These are phyloP conservation scores for Dicrostonyx torquatus DNA, from an alignment of 2,797 vertebrate species.

Conservation along the genomic window DNA sequence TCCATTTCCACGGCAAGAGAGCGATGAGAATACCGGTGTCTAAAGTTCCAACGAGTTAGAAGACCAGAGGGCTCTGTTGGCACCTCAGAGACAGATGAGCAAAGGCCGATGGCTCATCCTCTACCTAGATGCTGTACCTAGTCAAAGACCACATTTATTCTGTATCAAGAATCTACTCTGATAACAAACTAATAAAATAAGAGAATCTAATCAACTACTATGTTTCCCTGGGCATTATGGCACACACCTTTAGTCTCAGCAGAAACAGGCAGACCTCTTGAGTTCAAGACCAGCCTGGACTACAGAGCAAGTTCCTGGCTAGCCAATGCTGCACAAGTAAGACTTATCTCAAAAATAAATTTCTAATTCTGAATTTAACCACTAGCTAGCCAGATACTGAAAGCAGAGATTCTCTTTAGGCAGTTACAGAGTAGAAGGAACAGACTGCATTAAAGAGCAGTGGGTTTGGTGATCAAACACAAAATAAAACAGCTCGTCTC, in stretches of 20 bases:
- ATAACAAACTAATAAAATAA: conserved; percentile 47
- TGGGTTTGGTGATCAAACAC: conserved; percentile 27
- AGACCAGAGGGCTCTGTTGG: conserved; percentile 74
- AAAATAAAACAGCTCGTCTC: conserved; percentile 45
- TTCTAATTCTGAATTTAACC: conserved; percentile 10
- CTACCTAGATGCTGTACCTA: conserved; percentile 76
- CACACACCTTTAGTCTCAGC: not conserved
- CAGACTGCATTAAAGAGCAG: not conserved
- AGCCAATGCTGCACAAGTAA: not conserved
- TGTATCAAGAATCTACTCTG: conserved; percentile 79
- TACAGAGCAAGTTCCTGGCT: not conserved
- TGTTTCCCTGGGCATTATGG: not conserved
- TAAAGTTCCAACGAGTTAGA: conserved; percentile 80
- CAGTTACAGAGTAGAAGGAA: conserved; percentile 1
- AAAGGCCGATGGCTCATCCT: conserved; percentile 75
- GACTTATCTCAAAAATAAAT: not conserved
- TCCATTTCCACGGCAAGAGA: conserved; percentile 65
- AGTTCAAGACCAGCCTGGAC: not conserved
- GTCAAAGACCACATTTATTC: conserved; percentile 81
- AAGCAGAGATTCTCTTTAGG: conserved; percentile 7
- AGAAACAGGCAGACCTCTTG: not conserved
- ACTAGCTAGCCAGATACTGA: conserved; percentile 41
- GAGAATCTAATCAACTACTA: not conserved
- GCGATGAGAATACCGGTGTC: conserved; percentile 74
- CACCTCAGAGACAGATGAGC: conserved; percentile 59